Evolutionary conservation across 2,888 invertebrate genomes (phyloP), one percentile per base, ranked within the genome.

Genomic region (Timema podura): DNA sequence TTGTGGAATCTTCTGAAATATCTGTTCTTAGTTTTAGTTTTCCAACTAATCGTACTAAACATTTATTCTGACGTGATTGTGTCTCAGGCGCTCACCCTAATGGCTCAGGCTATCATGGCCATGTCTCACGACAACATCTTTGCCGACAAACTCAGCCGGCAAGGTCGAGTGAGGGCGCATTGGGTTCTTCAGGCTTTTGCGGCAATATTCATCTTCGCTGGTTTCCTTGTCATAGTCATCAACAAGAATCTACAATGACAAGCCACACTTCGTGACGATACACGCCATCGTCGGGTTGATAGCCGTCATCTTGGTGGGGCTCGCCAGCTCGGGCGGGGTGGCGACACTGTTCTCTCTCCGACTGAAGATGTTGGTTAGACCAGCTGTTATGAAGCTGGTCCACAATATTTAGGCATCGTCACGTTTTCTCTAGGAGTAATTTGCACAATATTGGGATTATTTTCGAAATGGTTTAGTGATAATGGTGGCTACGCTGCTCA

Each of bases 91-190:
- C 70, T 71, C 15, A 54, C 70, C 30, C 61, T 73, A 30, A 71
- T 73, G 71, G 73, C 69, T 48, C 69, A 71, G 15, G 71, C 73
- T 51, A 67, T 73, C 46, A 71, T 73, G 73, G 68, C 67, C 2
- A 71, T 73, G 69, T 73, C 73, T 48, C 68, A 64, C 57, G 69
- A 69, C 45, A 71, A 71, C 64, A 48, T 59, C 9, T 13, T 73
- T 16, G 59, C 69, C n/a, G 47, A 69, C 15, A 67, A 67, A 61
- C 57, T 73, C 15, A 46, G 69, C 13, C 67, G 67, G 54, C 69
- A 70, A 47, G 68, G 67, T 45, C 65, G 73, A 30, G 68, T 73
- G 9, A 70, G 71, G 6, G 16, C 69, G 13, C 73, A 73, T 51
- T 73, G 71, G 68, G 65, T 73, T 46, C 49, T 73, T 13, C 73